Conservation (phyloP, 2,888 invertebrate species). For the Phalangium opilio region DNA sequence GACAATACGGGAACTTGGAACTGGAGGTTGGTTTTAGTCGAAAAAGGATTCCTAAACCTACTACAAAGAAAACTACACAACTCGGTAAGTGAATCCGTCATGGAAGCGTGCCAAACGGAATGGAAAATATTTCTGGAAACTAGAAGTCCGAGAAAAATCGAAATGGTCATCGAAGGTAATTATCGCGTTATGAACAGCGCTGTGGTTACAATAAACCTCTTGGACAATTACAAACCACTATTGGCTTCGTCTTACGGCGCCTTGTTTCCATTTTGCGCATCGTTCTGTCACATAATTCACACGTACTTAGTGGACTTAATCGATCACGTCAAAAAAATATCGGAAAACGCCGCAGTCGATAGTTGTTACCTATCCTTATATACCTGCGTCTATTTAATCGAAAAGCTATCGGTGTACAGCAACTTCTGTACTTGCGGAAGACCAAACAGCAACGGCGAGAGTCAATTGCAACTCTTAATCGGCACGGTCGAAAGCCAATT, state of each 20-base stretch:
- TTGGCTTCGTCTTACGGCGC: slow-evolving; percentile 6
- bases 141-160: too few species aligned
- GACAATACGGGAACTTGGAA: slow-evolving; percentile 8
- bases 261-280: slow-evolving; percentile 11
- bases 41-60: slow-evolving; percentile 8
- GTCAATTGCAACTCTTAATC: too few species aligned
- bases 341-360: not conserved
- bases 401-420: too few species aligned
- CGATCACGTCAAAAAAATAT: slow-evolving; percentile 8
- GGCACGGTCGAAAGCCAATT: not conserved
- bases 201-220: not conserved
- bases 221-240: slow-evolving; percentile 12
- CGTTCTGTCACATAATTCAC: slow-evolving; percentile 12
- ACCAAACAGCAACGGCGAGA: too few species aligned
- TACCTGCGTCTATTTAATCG: too few species aligned
- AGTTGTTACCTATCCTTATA: too few species aligned
- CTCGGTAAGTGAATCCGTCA: too few species aligned
- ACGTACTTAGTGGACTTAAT: slow-evolving; percentile 13
- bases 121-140: too few species aligned
- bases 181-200: too few species aligned
- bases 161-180: too few species aligned
- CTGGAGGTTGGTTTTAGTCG: slow-evolving; percentile 12
- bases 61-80: slow-evolving; percentile 11
- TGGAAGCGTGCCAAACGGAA: too few species aligned
- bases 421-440: too few species aligned